Base-by-base conservation (phyloP, 1,140 invertebrate genomes). In the Leptopilina boulardi region DNA sequence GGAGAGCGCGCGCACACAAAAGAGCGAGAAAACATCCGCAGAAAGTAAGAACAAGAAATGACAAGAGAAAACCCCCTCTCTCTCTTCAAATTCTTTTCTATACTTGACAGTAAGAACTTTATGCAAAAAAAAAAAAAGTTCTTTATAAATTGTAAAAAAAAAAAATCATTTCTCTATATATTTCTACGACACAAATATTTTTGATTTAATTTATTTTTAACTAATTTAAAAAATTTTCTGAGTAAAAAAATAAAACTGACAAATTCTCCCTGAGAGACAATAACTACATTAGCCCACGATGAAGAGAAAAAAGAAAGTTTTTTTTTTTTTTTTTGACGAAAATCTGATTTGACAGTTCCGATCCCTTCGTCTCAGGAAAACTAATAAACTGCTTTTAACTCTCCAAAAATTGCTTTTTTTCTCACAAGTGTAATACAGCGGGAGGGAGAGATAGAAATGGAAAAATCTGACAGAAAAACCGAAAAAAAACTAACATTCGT, bases 81-180 rank as follows among this genome's bases (percentile, higher is more conserved):
- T 30, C 59, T 23, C 21, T 26, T 18, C 9, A 66, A n/a, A 30
- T 66, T 66, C 59, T 66, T 66, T 66, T 11, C 15, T 3, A 66
- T 66, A 10, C 59, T 30, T 66, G 59, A 66, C 59, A 66, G 56
- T 66, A 66, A 66, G 59, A 66, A 66, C 23, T 66, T 30, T 66
- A 30, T 15, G 1, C 1, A 30, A 23, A 66, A 15, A 6, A 2
- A 21, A 8, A 6, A 2, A 66, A 66, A 30, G 26, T 66, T n/a
- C 47, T 51, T 51, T 15, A 47, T 15, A 47, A 47, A 47, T 59
- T 15, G 0, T 11, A 26, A 3, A 3, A 59, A 15, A 9, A 59
- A 21, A 13, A 23, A 21, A 59, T n/a, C 54, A 21, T 23, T 56
- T 56, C 21, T 56, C 54, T 56, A 13, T 38, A 42, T 11, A 42